Evolutionary conservation across 2,113 vertebrate genomes (phyloP), one percentile per base, ranked within the genome.

Genomic region (Polyodon spathula): DNA sequence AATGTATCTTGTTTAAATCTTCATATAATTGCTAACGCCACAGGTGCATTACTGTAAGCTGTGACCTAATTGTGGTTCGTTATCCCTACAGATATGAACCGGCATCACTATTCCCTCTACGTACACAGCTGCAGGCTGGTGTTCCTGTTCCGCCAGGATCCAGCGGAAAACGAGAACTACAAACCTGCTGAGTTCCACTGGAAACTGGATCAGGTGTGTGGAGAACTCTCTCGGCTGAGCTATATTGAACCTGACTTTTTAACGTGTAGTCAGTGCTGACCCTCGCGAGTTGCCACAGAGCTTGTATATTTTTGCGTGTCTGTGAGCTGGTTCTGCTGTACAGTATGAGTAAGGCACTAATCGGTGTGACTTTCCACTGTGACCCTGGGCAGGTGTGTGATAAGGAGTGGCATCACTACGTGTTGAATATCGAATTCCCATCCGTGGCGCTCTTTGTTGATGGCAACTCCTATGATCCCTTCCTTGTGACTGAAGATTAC

Each of bases 391-490:
- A 98, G 96, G 94, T 89, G 54, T 99, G 96, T 67, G 95, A 98
- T 63, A 94, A 94, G 66, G 91, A 97, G 42, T 99, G 96, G 96
- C 96, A 99, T 62, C 96, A 99, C 76, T 99, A 96, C 0, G 90
- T 98, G 4, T 80, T 99, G 68, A 99, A 84, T 0, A 85, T 96
- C 9, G 96, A 99, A 11, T 83, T 94, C 65, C 93, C 94, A 0
- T 64, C 79, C 0, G 93, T 93, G 61, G 86, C 89, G 6, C 80
- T 99, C 0, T 98, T 90, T 4, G 93, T 96, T 58, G 96, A 99
- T 0, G 95, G 96, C 0, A 79, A 84, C 12, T 78, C 89, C 1
- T 93, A 91, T 0, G 92, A 99, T 71, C 96, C 95, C 7, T 94
- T 95, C 85, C 86, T 95, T 0, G 94, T 98, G 54, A 93, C 91